Percentiles rank a stretch among this genome's conserved stretches.
phyloP scores from a whole-genome alignment of 2,113 vertebrate genomes.

The Canis aureus region DNA sequence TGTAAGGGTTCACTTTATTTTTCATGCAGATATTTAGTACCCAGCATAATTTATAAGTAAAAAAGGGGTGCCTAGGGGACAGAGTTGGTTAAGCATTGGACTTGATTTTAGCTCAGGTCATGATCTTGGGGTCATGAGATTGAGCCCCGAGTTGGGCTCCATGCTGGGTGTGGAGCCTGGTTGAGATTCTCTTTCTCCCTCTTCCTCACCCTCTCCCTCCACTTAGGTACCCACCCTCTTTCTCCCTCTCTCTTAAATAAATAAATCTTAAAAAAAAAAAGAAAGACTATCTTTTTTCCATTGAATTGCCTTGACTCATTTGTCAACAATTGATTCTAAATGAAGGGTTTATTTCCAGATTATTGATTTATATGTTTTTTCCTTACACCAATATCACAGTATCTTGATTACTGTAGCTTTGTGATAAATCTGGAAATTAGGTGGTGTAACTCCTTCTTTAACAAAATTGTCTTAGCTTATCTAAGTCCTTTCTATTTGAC shows the following conservation, averaged over 20 bases:
- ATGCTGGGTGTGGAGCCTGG: background rate
- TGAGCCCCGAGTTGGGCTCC: background rate
- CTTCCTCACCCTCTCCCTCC: background rate
- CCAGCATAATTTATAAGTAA: background rate
- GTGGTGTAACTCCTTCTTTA: background rate
- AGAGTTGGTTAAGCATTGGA: background rate
- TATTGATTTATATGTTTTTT: background rate
- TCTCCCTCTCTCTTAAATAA: background rate
- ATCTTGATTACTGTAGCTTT: background rate
- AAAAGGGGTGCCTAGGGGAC: background rate
- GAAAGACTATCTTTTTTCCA: background rate
- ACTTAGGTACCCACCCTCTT: background rate
- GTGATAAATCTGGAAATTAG: conserved; percentile 12
- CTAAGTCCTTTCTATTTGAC: background rate
- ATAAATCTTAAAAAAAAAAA: background rate
- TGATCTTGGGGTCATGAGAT: background rate
- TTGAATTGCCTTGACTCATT: background rate
- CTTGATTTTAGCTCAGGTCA: background rate
- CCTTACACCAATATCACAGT: background rate
- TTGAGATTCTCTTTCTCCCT: background rate
- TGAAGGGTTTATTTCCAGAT: background rate
- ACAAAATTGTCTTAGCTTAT: conserved; percentile 12
- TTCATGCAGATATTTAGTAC: background rate
- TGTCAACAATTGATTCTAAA: background rate
- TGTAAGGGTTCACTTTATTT: background rate